phyloP scores from a whole-genome alignment of 2,888 invertebrate species.

The Allacma fusca region DNA sequence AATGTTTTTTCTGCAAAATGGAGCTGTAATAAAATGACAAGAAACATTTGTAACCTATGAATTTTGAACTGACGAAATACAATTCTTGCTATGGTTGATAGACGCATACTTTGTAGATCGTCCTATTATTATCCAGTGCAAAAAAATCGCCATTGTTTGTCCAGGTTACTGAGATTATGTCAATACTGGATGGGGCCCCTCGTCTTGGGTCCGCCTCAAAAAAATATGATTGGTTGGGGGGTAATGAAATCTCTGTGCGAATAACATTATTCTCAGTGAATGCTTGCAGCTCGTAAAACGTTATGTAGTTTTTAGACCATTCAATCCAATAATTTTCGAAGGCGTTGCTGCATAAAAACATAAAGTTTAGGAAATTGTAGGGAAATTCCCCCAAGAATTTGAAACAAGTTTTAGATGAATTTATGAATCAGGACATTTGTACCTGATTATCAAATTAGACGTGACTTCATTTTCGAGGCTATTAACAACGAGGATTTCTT shows the following conservation, averaged over 20 bases:
- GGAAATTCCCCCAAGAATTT: background rate
- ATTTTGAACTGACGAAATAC: background rate
- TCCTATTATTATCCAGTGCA: conserved; percentile 46
- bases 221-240: conserved; percentile 31
- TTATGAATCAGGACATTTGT: too few relatives aligned
- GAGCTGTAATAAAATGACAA: conserved; percentile 20
- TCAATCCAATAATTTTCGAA: conserved; percentile 54
- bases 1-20: conserved; percentile 30
- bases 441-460: conserved; percentile 53
- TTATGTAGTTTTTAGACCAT: conserved; percentile 52
- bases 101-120: conserved; percentile 47
- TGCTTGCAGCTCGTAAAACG: conserved; percentile 54
- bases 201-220: conserved; percentile 46
- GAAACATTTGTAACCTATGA: background rate
- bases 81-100: background rate
- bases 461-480: conserved; percentile 44
- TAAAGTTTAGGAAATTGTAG: too few relatives aligned
- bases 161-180: conserved; percentile 53
- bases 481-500: conserved; percentile 49
- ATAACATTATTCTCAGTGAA: conserved; percentile 53
- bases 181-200: conserved; percentile 43
- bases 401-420: background rate
- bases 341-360: conserved; percentile 48
- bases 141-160: conserved; percentile 50
- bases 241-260: conserved; percentile 51